phyloP scores from a whole-genome alignment of 53 echinoderm and acorn worm genomes.

The Astropecten irregularis region DNA sequence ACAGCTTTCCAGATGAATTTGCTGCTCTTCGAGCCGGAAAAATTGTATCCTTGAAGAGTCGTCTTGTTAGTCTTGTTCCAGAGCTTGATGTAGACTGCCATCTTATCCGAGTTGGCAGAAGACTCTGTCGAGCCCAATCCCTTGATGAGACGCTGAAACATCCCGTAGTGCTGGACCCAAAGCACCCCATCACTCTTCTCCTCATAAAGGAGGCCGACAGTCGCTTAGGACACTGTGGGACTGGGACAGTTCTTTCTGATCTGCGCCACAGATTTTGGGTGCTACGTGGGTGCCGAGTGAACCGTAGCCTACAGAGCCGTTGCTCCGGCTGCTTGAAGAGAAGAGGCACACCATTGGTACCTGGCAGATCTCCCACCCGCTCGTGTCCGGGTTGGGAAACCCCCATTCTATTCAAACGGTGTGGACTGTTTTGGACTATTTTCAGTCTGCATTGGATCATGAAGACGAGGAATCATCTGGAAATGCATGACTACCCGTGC shows the following conservation, averaged over 20 bases:
- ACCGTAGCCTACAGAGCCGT: background rate
- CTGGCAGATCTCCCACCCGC: conserved; percentile 52
- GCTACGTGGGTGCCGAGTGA: background rate
- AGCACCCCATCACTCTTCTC: too few relatives aligned
- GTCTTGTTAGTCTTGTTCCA: background rate
- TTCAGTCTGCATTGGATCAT: background rate
- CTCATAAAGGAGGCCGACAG: too few relatives aligned
- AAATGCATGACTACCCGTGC: conserved; percentile 57
- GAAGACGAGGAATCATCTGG: conserved; percentile 57
- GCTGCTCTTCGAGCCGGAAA: background rate
- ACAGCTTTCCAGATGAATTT: too few relatives aligned
- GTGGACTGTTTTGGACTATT: conserved; percentile 58
- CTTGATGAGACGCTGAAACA: too few relatives aligned
- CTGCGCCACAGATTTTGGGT: too few relatives aligned
- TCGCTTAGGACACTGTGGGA: too few relatives aligned
- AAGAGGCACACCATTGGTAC: too few relatives aligned
- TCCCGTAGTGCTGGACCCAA: too few relatives aligned
- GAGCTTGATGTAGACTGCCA: background rate
- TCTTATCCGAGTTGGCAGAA: too few relatives aligned
- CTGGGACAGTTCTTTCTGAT: too few relatives aligned
- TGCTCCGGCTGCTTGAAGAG: conserved; percentile 1
- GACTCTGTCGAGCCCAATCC: too few relatives aligned
- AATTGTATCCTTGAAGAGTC: too few relatives aligned
- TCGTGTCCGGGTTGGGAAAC: conserved; percentile 45
- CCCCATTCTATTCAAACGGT: conserved; percentile 46